These are phyloP conservation scores for Xanthia togata DNA, from an alignment of 2,888 invertebrate species.

Conservation along the genomic window DNA sequence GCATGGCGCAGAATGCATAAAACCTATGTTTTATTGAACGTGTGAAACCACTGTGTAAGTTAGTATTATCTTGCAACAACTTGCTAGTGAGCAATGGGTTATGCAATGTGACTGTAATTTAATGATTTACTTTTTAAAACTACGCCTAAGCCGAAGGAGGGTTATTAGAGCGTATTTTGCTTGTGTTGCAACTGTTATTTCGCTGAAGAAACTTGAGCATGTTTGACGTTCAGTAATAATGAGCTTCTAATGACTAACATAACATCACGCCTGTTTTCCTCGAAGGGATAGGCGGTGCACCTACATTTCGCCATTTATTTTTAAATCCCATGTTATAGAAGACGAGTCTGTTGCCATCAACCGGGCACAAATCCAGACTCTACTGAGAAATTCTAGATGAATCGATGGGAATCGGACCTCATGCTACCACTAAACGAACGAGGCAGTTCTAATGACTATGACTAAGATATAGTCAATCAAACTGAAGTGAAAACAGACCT, in stretches of 20 bases:
- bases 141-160: too few relatives aligned
- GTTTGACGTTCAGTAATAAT: background rate
- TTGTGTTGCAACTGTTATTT: conserved; percentile 2
- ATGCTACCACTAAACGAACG: background rate
- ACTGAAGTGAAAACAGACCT: conserved; percentile 40
- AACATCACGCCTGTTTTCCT: background rate
- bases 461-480: conserved; percentile 13
- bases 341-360: background rate
- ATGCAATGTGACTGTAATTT: conserved; percentile 37
- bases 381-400: background rate
- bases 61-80: conserved; percentile 47
- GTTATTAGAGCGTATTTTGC: background rate
- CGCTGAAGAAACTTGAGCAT: too few relatives aligned
- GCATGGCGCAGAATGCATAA: conserved; percentile 39
- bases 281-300: background rate
- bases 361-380: too few relatives aligned
- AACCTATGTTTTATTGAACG: conserved; percentile 41
- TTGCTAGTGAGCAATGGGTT: conserved; percentile 41
- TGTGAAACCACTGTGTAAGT: conserved; percentile 42
- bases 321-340: background rate
- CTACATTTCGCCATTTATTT: background rate
- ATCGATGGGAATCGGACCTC: too few relatives aligned
- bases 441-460: background rate
- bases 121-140: conserved; percentile 22
- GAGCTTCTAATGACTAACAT: background rate